Conservation (phyloP, 1,140 invertebrate species). For the Papilio polyxenes region DNA sequence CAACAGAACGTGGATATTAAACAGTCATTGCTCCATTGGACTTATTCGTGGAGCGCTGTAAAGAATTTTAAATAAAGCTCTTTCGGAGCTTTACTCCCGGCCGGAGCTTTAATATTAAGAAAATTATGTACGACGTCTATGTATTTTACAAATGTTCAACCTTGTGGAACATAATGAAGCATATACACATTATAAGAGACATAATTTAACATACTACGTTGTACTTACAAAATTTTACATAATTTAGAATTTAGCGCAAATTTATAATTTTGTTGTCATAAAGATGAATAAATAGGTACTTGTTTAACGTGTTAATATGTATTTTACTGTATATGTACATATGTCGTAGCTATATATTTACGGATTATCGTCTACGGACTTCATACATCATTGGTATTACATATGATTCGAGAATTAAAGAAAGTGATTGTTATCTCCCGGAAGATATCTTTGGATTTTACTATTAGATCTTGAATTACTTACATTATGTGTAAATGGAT, state of each 20-base stretch:
- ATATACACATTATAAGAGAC: background rate
- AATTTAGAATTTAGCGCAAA: too few relatives aligned
- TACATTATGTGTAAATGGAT: background rate
- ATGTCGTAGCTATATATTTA: too few relatives aligned
- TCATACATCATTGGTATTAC: too few relatives aligned
- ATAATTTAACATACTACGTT: background rate
- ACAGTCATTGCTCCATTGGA: slow-evolving; percentile 20
- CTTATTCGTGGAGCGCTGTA: slow-evolving; percentile 10
- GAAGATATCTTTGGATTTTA: too few relatives aligned
- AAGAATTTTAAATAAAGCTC: slow-evolving; percentile 29
- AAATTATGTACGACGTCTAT: slow-evolving; percentile 25
- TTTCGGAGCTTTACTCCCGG: slow-evolving; percentile 9
- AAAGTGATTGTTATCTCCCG: too few relatives aligned
- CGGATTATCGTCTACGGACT: too few relatives aligned
- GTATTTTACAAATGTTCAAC: slow-evolving; percentile 17
- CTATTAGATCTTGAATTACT: too few relatives aligned
- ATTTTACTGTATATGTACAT: too few relatives aligned
- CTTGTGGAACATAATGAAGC: background rate
- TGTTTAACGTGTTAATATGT: too few relatives aligned
- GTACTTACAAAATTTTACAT: background rate
- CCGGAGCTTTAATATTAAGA: slow-evolving; percentile 15
- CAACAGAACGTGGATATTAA: slow-evolving; percentile 5
- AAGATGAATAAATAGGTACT: too few relatives aligned
- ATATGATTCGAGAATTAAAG: too few relatives aligned
- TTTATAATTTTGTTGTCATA: too few relatives aligned